These are phyloP conservation scores for Herpailurus yagouaroundi DNA, from an alignment of 2,113 vertebrate species.

Conservation along the genomic window DNA sequence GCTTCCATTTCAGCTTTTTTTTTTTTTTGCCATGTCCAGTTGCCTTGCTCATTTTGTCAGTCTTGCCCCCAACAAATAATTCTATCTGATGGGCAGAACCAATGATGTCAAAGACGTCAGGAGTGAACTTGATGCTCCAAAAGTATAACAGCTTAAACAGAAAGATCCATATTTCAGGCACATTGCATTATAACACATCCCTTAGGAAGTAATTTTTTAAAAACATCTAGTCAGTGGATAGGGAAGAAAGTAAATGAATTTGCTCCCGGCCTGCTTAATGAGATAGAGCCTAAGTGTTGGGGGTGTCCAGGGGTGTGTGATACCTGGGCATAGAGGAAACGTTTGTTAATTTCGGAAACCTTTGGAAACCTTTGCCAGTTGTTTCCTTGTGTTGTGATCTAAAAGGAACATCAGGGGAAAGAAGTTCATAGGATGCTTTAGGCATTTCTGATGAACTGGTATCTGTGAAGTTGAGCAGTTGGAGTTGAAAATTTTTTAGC, in stretches of 20 bases:
- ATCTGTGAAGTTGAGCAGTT: conserved; percentile 7
- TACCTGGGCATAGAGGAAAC: neutral
- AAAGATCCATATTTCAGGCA: neutral
- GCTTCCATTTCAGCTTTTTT: conserved; percentile 88
- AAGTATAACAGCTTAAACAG: neutral
- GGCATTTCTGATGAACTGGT: conserved; percentile 18
- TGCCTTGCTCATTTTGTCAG: conserved; percentile 87
- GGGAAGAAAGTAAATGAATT: conserved; percentile 44
- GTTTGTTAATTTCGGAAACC: neutral
- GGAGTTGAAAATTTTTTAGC: neutral
- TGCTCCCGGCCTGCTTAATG: neutral
- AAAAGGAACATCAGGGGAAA: neutral
- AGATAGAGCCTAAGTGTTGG: neutral
- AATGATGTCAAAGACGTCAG: neutral
- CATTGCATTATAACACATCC: neutral
- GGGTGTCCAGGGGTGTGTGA: neutral
- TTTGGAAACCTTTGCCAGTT: neutral
- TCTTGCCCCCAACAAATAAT: conserved; percentile 90
- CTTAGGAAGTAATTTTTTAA: neutral
- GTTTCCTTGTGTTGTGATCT: neutral
- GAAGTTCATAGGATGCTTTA: neutral
- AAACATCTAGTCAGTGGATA: neutral
- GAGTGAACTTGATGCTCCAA: neutral
- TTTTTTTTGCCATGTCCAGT: conserved; percentile 93
- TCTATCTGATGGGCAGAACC: conserved; percentile 88